Base-by-base conservation (phyloP, 2,888 invertebrate species). In the Endomychus coccineus region DNA sequence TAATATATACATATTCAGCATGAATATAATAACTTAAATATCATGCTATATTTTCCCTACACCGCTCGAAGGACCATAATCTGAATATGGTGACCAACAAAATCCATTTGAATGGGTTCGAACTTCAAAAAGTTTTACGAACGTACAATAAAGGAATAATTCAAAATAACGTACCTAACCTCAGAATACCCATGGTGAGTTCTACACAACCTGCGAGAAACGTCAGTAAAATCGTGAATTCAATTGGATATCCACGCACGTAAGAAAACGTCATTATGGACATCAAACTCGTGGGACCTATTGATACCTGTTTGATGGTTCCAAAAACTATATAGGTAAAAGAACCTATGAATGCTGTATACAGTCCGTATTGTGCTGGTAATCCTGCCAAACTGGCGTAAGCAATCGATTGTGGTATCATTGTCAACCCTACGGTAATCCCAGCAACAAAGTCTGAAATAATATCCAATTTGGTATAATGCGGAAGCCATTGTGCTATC, bases 211-310 rank as follows among this genome's bases (percentile, higher is more conserved):
- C 91, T 4, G 81, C 74, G 5, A 89, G 64, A 60, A 91, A 86
- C 13, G 82, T 75, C 13, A 91, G 71, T 34, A 90, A 71, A 42
- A 87, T 71, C 6, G 83, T 79, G 59, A 78, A 81, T 54, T 87
- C 80, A 1, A 78, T 58, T 1, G 84, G 80, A 50, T 81, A 73
- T 15, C 75, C 77, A 42, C 73, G 70, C 32, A 83, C 81, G 50
- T 77, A 80, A 55, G 85, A 82, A 43, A 80, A 69, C 17, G 86
- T 86, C 52, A 95, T 69, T 33, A 95, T 71, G 19, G 92, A 83
- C 88, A 94, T 89, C 41, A 95, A 74, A 50, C 91, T 90, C 0
- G 94, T 92, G 0, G 95, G 92, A n/a, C 95, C 88, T 46, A 88
- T 86, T 0, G 85, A 85, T 2, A 87, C 86, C 68, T 87, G 83